A percentile compares a stretch with the other conserved stretches of the same genome.
These are phyloP conservation scores for Troides aeacus DNA, from an alignment of 2,888 invertebrate genomes.

Conservation along the genomic window DNA sequence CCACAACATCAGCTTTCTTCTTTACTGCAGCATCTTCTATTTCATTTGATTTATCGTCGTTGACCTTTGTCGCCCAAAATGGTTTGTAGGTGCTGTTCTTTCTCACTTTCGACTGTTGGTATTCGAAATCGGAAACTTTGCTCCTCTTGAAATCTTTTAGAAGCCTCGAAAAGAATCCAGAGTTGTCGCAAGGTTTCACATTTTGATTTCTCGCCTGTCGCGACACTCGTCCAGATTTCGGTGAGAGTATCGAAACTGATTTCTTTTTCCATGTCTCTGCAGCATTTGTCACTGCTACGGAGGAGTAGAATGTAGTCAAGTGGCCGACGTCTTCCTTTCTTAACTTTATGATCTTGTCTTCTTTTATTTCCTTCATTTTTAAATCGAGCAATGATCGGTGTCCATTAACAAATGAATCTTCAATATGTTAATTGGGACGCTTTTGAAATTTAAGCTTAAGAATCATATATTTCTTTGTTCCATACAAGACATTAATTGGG, in stretches of 20 bases:
- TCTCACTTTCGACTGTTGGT: slow-evolving; percentile 56
- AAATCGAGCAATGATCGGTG: slow-evolving; percentile 32
- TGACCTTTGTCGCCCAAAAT: slow-evolving; percentile 64
- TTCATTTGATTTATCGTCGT: slow-evolving; percentile 32
- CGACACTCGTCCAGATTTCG: slow-evolving; percentile 58
- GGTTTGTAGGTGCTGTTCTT: slow-evolving; percentile 60
- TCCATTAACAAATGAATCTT: slow-evolving; percentile 23
- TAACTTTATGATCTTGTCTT: slow-evolving; percentile 49
- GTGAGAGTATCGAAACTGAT: slow-evolving; percentile 62
- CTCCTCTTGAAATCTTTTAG: slow-evolving; percentile 59
- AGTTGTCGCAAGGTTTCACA: background rate
- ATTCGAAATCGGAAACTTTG: slow-evolving; percentile 62
- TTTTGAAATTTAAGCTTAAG: slow-evolving; percentile 37
- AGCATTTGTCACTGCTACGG: slow-evolving; percentile 41
- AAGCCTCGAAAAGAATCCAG: slow-evolving; percentile 54
- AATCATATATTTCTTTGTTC: slow-evolving; percentile 25
- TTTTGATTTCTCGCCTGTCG: slow-evolving; percentile 39
- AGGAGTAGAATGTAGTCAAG: slow-evolving; percentile 51
- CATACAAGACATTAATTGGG: slow-evolving; percentile 10
- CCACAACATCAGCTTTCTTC: slow-evolving; percentile 36
- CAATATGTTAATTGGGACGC: slow-evolving; percentile 29
- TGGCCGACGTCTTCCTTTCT: slow-evolving; percentile 56
- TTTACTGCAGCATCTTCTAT: slow-evolving; percentile 33
- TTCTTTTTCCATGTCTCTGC: slow-evolving; percentile 59
- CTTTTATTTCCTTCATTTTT: slow-evolving; percentile 56